phyloP scores from a whole-genome alignment of 2,113 vertebrate species.

The Colinus virginianus region DNA sequence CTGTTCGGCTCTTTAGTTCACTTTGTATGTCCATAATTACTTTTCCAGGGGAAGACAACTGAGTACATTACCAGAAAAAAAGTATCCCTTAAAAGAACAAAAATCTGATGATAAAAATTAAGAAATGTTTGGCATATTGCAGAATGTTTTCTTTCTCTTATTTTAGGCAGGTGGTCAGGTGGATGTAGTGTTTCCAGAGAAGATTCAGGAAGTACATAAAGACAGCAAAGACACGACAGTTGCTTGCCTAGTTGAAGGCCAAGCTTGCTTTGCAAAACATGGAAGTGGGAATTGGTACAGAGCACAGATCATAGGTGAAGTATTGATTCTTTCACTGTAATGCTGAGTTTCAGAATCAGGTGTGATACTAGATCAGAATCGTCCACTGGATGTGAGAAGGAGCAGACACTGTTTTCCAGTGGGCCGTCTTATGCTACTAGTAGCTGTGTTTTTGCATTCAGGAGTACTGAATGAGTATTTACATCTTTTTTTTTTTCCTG shows the following conservation, averaged over 20 bases:
- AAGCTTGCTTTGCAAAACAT: conserved; percentile 88
- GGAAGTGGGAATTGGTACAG: conserved; percentile 88
- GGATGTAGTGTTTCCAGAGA: conserved; percentile 75
- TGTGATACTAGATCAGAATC: neutral
- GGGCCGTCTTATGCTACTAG: neutral
- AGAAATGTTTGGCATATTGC: neutral
- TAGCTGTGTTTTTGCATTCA: neutral
- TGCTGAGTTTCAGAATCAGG: neutral
- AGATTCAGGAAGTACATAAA: conserved; percentile 84
- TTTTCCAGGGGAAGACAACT: neutral
- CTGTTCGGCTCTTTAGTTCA: neutral
- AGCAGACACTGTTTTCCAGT: neutral
- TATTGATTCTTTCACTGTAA: neutral
- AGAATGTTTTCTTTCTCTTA: conserved; percentile 1
- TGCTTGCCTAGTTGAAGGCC: conserved; percentile 80
- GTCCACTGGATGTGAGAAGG: accelerated
- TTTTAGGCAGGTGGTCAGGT: conserved; percentile 83
- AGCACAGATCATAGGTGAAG: conserved; percentile 86
- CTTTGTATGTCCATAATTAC: neutral
- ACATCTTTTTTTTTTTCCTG: neutral
- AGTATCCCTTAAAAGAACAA: neutral
- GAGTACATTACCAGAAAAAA: neutral
- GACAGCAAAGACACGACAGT: conserved; percentile 73
- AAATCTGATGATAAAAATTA: neutral
- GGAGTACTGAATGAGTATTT: neutral